Percentiles rank a stretch among this genome's conserved stretches.
Evolutionary conservation across 2,113 vertebrate species (phyloP).

Genomic region (Climacteris rufus): DNA sequence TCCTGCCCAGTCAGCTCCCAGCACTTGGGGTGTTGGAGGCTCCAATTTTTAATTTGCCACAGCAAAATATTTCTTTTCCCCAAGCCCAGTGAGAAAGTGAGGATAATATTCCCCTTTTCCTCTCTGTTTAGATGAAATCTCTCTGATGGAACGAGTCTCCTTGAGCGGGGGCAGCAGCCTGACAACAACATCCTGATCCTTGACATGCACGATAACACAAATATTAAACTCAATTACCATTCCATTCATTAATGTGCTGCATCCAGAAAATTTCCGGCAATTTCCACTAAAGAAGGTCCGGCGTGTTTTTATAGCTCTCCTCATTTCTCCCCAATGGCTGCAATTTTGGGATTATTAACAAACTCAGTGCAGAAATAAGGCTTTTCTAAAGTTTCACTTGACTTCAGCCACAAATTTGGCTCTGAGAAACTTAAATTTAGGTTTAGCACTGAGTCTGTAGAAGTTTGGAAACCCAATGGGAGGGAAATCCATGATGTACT

Average conservation of each 20-base stretch:
- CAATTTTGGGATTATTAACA: neutral
- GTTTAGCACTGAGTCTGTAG: neutral
- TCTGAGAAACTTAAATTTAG: neutral
- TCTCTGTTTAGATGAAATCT: neutral
- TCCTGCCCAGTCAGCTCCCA: neutral
- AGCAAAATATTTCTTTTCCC: neutral
- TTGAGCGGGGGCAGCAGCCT: neutral
- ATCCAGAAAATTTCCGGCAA: neutral
- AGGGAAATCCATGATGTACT: neutral
- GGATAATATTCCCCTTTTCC: neutral
- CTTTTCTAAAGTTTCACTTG: neutral
- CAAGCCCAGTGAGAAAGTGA: neutral
- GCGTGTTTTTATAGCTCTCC: neutral
- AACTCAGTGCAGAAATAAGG: neutral
- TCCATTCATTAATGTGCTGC: neutral
- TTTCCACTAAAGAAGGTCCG: neutral
- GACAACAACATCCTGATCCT: neutral
- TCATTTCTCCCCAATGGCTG: neutral
- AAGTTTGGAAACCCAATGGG: neutral
- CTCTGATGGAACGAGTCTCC: neutral
- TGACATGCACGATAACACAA: neutral
- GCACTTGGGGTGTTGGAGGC: rapidly evolving
- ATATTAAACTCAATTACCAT: neutral
- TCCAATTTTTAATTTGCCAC: rapidly evolving
- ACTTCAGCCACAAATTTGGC: neutral